A percentile compares a stretch with the other conserved stretches of the same genome.
phyloP scores from a whole-genome alignment of 2,888 invertebrate species.

The Tetanocera ferruginea region DNA sequence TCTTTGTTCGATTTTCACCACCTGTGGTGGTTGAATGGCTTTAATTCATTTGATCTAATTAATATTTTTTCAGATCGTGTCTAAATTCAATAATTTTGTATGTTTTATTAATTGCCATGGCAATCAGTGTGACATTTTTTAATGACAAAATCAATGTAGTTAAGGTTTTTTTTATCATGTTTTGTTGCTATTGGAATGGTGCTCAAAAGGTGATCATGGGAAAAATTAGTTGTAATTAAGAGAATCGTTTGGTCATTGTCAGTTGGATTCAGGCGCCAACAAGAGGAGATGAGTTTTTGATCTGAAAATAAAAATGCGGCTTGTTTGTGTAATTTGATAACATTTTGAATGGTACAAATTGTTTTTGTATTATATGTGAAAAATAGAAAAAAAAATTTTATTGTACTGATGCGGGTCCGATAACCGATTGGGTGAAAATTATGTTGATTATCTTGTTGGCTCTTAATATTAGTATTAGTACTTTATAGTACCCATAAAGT shows the following conservation, averaged over 20 bases:
- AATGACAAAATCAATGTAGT: not conserved
- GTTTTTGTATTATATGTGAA: no score
- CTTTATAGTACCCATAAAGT: no score
- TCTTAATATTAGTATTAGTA: no score
- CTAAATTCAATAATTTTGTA: conserved; percentile 54
- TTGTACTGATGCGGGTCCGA: no score
- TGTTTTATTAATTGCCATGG: conserved; percentile 60
- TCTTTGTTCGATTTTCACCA: conserved; percentile 42
- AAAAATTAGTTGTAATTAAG: conserved; percentile 11
- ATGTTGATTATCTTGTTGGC: no score
- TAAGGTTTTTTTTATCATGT: not conserved
- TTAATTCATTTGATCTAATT: conserved; percentile 57
- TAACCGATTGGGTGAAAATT: no score
- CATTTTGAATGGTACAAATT: no score
- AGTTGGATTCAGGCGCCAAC: conserved; percentile 17
- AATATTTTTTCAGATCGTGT: conserved; percentile 50
- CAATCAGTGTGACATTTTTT: conserved; percentile 62
- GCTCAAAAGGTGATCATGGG: not conserved
- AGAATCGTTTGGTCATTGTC: not conserved
- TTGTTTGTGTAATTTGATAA: no score
- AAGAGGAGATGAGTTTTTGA: not conserved
- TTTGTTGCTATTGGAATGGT: no score
- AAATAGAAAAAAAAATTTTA: no score
- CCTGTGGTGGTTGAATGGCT: conserved; percentile 53
- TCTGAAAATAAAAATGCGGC: no score